phyloP scores from a whole-genome alignment of 1,140 invertebrate species.

The Drosophila arizonae region DNA sequence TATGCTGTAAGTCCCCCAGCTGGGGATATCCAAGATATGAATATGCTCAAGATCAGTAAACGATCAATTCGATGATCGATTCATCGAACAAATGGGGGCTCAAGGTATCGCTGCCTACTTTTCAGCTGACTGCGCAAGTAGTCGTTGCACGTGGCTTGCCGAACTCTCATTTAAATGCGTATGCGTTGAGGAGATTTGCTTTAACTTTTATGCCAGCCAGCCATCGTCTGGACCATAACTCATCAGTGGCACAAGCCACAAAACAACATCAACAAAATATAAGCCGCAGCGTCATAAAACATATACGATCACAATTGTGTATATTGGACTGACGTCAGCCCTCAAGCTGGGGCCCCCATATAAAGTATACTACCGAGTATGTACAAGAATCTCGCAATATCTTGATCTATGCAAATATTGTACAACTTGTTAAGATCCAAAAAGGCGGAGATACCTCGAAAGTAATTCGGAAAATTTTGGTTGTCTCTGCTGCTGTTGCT shows the following conservation, averaged over 20 bases:
- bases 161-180: not conserved
- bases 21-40: not conserved
- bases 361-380: slow-evolving; percentile 26
- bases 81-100: no score
- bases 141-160: not conserved
- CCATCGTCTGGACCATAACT: slow-evolving; percentile 52
- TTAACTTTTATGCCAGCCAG: not conserved
- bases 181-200: slow-evolving; percentile 11
- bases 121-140: not conserved
- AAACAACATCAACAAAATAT: slow-evolving; percentile 63
- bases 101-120: slow-evolving; percentile 8
- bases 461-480: slow-evolving; percentile 22
- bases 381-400: slow-evolving; percentile 37
- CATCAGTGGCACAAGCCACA: slow-evolving; percentile 63
- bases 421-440: slow-evolving; percentile 33
- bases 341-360: slow-evolving; percentile 24
- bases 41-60: slow-evolving; percentile 17
- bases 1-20: slow-evolving; percentile 2
- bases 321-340: slow-evolving; percentile 49
- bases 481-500: not conserved
- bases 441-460: not conserved
- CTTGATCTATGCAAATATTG: slow-evolving; percentile 46
- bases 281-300: slow-evolving; percentile 50
- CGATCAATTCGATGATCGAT: slow-evolving; percentile 9
- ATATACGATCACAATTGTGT: slow-evolving; percentile 40